A percentile compares a stretch with the other conserved stretches of the same genome.
Conservation (phyloP, 2,888 invertebrate genomes). For the Brachynemurus nebulosus region DNA sequence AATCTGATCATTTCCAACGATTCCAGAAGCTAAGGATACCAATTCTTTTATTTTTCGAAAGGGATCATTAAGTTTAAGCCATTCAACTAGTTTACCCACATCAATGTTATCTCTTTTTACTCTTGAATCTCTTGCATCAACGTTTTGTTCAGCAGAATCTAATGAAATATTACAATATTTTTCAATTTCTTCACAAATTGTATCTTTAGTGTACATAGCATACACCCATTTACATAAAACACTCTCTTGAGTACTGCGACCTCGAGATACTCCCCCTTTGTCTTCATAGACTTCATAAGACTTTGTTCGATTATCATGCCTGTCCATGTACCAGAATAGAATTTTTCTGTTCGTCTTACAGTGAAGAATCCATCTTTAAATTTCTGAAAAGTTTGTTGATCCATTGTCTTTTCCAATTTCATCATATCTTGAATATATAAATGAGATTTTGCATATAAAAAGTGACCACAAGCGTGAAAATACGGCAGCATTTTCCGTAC, state of each 20-base stretch:
- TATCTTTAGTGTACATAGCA: slow-evolving; percentile 21
- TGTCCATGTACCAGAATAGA: slow-evolving; percentile 20
- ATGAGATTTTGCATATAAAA: slow-evolving; percentile 6
- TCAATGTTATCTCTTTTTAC: slow-evolving; percentile 18
- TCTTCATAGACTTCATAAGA: slow-evolving; percentile 12
- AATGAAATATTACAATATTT: slow-evolving; percentile 16
- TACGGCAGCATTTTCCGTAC: slow-evolving; percentile 18
- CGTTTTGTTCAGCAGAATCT: slow-evolving; percentile 16
- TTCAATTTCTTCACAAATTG: slow-evolving; percentile 22
- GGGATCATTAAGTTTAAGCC: slow-evolving; percentile 16
- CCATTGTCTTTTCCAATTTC: slow-evolving; percentile 9
- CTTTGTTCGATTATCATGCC: slow-evolving; percentile 12
- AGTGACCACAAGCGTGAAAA: slow-evolving; percentile 21
- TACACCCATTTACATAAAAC: slow-evolving; percentile 22
- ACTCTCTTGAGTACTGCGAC: slow-evolving; percentile 18
- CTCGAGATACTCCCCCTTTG: slow-evolving; percentile 13
- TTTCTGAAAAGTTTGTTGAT: slow-evolving; percentile 14
- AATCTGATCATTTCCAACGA: slow-evolving; percentile 20
- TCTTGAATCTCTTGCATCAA: slow-evolving; percentile 12
- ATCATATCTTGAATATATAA: slow-evolving; percentile 22
- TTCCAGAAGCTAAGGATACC: slow-evolving; percentile 20
- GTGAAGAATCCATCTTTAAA: slow-evolving; percentile 22
- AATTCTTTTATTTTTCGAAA: slow-evolving; percentile 17
- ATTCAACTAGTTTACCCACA: slow-evolving; percentile 17
- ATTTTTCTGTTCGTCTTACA: slow-evolving; percentile 21